Percentiles rank a stretch among this genome's conserved stretches.
Conservation (phyloP, 2,888 invertebrate species). For the Tetrapedia diversipes region DNA sequence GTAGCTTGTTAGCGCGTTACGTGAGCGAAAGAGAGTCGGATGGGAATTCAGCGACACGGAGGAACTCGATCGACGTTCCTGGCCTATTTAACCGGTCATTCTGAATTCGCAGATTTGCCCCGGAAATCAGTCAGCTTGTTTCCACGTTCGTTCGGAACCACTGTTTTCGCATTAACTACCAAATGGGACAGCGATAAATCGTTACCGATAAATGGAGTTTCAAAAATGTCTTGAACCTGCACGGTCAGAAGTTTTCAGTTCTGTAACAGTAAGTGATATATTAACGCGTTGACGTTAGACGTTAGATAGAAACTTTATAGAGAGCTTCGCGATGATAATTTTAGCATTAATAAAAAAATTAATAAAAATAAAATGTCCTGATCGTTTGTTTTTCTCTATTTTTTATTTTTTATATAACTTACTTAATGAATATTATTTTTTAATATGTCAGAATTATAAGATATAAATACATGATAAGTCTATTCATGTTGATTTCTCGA, state of each 20-base stretch:
- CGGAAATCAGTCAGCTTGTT: constrained; percentile 61
- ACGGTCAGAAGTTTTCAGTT: no score
- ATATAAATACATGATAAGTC: no score
- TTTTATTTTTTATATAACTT: no score
- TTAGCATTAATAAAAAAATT: no score
- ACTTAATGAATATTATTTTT: no score
- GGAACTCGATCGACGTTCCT: constrained; percentile 30
- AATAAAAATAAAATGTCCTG: no score
- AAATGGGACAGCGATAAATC: constrained; percentile 23
- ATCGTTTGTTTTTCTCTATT: neutral
- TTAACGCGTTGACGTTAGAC: no score
- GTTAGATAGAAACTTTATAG: no score
- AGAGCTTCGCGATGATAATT: no score
- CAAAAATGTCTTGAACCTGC: neutral
- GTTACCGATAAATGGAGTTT: neutral
- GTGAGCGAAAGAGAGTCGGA: constrained; percentile 55
- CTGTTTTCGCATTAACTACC: constrained; percentile 37
- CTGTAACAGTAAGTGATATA: neutral
- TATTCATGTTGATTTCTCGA: no score
- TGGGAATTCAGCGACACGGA: constrained; percentile 5
- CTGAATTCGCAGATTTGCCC: constrained; percentile 53
- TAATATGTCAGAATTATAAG: no score
- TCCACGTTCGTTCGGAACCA: constrained; percentile 18
- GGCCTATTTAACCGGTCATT: constrained; percentile 44
- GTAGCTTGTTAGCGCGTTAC: constrained; percentile 70